These are phyloP conservation scores for Philereme transversata DNA, from an alignment of 2,888 invertebrate genomes.

Conservation along the genomic window DNA sequence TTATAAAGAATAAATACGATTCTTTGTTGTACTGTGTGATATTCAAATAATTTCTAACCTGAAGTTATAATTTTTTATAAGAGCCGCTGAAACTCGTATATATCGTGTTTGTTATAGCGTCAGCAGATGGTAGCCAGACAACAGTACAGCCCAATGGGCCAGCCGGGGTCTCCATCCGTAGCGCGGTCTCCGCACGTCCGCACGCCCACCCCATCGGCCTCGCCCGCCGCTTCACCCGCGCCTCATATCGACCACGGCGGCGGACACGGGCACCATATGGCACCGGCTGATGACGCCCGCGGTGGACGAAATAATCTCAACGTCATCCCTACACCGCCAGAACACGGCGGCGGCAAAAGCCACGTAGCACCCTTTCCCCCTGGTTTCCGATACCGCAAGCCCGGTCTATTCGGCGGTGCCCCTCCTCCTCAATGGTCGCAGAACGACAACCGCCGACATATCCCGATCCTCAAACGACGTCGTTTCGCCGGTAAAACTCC, in stretches of 20 bases:
- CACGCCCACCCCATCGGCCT: constrained; percentile 70
- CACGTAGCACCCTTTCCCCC: constrained; percentile 84
- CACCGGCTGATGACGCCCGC: constrained; percentile 33
- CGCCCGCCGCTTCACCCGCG: constrained; percentile 73
- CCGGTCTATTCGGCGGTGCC: constrained; percentile 86
- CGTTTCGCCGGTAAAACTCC: constrained; percentile 62
- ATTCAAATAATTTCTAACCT: background rate
- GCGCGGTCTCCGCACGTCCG: constrained; percentile 82
- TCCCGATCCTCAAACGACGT: constrained; percentile 83
- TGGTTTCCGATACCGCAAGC: constrained; percentile 84
- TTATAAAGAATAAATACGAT: no score
- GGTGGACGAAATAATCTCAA: constrained; percentile 68
- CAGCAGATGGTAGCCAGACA: constrained; percentile 79
- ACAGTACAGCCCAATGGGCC: constrained; percentile 80
- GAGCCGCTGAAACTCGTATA: background rate
- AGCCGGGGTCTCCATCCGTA: constrained; percentile 83
- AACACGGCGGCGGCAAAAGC: constrained; percentile 60
- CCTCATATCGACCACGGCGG: constrained; percentile 59
- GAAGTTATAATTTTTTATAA: no score
- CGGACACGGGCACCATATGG: constrained; percentile 60
- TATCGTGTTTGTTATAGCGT: constrained; percentile 52
- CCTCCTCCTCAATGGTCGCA: constrained; percentile 84
- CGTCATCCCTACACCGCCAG: constrained; percentile 65
- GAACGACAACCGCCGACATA: constrained; percentile 61
- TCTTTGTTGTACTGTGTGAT: no score